phyloP scores from a whole-genome alignment of 2,113 vertebrate genomes.

The Phylloscopus trochilus region DNA sequence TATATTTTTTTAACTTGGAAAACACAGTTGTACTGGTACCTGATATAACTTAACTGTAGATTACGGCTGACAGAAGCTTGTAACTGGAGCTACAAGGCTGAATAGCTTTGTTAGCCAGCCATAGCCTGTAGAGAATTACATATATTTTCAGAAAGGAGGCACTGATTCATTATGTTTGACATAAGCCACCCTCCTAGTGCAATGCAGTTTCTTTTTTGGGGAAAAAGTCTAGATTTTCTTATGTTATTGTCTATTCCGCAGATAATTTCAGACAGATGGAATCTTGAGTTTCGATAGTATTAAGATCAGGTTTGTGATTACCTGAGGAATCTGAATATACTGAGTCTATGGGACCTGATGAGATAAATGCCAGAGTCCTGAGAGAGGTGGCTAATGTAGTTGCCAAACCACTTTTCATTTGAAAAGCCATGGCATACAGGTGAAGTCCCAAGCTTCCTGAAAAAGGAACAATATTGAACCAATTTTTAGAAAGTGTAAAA shows the following conservation, averaged over 20 bases:
- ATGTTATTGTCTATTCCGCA: background rate
- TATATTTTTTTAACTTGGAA: background rate
- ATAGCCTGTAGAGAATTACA: background rate
- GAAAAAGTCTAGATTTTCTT: background rate
- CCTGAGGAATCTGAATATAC: background rate
- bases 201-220: background rate
- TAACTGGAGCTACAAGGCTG: background rate
- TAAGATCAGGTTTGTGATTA: background rate
- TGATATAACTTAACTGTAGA: background rate
- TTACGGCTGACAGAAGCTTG: background rate
- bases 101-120: background rate
- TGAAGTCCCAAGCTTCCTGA: background rate
- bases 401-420: background rate
- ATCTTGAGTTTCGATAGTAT: background rate
- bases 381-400: background rate
- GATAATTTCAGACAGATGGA: background rate
- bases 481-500: background rate
- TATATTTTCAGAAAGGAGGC: background rate
- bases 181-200: background rate
- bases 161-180: background rate
- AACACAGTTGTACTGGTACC: background rate
- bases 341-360: background rate
- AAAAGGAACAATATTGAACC: background rate
- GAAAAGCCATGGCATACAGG: background rate
- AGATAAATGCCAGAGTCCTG: background rate